phyloP scores from a whole-genome alignment of 2,888 invertebrate genomes.

The Dysmachus trigonus region DNA sequence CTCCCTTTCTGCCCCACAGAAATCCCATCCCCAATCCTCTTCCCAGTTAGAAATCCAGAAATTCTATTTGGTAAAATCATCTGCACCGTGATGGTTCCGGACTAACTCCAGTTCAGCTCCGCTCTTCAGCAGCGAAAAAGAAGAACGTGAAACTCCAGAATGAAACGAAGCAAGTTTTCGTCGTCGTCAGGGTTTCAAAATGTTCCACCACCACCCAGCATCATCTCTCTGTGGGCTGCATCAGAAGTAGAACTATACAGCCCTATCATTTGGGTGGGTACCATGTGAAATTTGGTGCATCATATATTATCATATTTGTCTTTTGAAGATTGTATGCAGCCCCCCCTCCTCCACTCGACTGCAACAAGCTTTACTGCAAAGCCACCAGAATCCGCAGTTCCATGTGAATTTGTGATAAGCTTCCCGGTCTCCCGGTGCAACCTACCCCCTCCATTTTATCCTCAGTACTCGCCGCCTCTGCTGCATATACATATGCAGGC shows the following conservation, averaged over 20 bases:
- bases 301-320: constrained; percentile 31
- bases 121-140: background rate
- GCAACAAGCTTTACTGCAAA: constrained; percentile 13
- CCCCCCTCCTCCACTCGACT: too few species aligned
- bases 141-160: background rate
- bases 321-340: background rate
- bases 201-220: too few species aligned
- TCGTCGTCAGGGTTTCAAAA: background rate
- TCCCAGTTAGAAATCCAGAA: background rate
- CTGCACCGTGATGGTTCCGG: background rate
- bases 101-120: background rate
- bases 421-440: background rate
- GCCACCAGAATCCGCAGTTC: background rate
- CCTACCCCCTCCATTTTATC: background rate
- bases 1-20: background rate
- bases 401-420: constrained; percentile 21
- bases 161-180: background rate
- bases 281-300: constrained; percentile 22
- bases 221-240: background rate
- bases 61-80: background rate
- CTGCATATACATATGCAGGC: background rate
- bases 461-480: background rate
- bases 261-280: constrained; percentile 7
- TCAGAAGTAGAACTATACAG: background rate
- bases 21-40: background rate